A percentile compares a stretch with the other conserved stretches of the same genome.
phyloP scores from a whole-genome alignment of 2,797 vertebrate genomes.

The Cygnus olor region DNA sequence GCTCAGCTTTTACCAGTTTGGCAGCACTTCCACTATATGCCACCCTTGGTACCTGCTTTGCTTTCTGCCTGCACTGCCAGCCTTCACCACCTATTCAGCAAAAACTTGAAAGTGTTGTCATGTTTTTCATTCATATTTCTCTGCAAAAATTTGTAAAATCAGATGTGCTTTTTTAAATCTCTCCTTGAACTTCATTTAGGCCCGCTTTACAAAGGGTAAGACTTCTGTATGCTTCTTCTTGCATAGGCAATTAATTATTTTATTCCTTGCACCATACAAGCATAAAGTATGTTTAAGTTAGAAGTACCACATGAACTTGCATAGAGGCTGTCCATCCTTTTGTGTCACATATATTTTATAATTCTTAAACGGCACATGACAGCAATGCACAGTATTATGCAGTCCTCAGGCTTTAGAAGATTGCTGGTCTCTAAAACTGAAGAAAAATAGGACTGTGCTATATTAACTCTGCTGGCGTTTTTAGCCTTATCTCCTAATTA shows the following conservation, averaged over 20 bases:
- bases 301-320: not conserved
- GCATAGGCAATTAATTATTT: not conserved
- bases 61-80: not conserved
- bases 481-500: not conserved
- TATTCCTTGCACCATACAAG: not conserved
- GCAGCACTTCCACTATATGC: not conserved
- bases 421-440: not conserved
- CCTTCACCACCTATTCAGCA: not conserved
- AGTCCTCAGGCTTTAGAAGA: not conserved
- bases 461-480: not conserved
- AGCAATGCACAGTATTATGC: not conserved
- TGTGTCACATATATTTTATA: not conserved
- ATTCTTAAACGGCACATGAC: not conserved
- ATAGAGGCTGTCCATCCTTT: not conserved
- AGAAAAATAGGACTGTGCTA: not conserved
- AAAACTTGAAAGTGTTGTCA: not conserved
- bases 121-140: not conserved
- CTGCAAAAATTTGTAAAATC: not conserved
- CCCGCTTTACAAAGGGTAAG: not conserved
- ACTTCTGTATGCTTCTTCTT: not conserved
- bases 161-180: not conserved
- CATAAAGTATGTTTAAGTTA: not conserved
- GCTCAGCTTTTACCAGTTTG: not conserved
- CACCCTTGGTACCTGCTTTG: not conserved
- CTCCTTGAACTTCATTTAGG: not conserved